phyloP scores from a whole-genome alignment of 2,888 invertebrate species.

The Entomobrya proxima region DNA sequence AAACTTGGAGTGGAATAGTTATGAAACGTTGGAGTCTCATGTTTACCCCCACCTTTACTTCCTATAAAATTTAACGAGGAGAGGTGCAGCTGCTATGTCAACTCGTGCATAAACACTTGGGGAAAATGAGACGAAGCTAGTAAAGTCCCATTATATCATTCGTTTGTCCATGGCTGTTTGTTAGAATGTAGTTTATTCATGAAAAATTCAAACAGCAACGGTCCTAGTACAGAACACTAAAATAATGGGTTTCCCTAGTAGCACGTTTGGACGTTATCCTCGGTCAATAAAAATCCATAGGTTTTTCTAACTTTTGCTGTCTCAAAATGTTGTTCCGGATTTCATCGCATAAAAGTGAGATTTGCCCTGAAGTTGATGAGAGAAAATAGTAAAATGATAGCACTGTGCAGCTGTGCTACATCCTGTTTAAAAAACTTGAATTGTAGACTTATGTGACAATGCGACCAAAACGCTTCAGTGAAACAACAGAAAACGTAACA shows the following conservation, averaged over 20 bases:
- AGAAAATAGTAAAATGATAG: constrained; percentile 12
- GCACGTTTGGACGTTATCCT: not conserved
- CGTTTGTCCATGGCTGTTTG: not conserved
- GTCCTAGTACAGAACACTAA: not conserved
- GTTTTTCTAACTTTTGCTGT: too few relatives aligned
- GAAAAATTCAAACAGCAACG: not conserved
- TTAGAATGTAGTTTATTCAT: not conserved
- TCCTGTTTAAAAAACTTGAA: not conserved
- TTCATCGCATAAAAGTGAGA: not conserved
- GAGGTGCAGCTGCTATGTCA: not conserved
- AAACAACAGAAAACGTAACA: not conserved
- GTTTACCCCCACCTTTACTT: not conserved
- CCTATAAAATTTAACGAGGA: constrained; percentile 22
- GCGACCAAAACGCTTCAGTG: not conserved
- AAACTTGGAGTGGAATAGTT: not conserved
- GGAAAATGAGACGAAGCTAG: not conserved
- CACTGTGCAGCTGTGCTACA: not conserved
- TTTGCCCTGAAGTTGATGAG: constrained; percentile 4
- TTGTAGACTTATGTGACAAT: too few relatives aligned
- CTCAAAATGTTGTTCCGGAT: too few relatives aligned
- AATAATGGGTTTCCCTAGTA: not conserved
- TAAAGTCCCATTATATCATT: too few relatives aligned
- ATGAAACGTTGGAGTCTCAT: not conserved
- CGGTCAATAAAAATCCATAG: not conserved
- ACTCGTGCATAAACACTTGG: not conserved